phyloP scores from a whole-genome alignment of 2,113 vertebrate genomes.

The Brienomyrus longianalis region DNA sequence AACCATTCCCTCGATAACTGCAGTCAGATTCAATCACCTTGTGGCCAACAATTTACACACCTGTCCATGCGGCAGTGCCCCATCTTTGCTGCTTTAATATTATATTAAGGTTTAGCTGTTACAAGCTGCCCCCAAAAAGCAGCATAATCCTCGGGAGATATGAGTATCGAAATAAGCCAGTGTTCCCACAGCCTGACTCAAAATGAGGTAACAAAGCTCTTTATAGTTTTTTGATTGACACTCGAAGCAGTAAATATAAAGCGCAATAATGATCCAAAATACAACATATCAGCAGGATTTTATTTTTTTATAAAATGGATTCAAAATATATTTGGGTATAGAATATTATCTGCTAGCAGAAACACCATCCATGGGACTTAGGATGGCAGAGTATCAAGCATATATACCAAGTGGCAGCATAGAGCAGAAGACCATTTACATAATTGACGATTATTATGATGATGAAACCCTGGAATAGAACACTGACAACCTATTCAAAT shows the following conservation, averaged over 20 bases:
- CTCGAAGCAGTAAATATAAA: not conserved
- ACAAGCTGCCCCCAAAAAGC: not conserved
- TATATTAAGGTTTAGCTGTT: not conserved
- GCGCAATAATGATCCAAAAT: not conserved
- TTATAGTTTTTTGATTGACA: not conserved
- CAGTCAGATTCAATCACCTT: not conserved
- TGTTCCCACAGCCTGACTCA: not conserved
- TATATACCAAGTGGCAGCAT: not conserved
- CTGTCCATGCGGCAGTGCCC: not conserved
- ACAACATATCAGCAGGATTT: not conserved
- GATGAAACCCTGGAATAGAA: not conserved
- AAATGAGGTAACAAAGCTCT: not conserved
- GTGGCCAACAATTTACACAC: not conserved
- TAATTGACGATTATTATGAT: not conserved
- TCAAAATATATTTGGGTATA: not conserved
- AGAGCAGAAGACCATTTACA: not conserved
- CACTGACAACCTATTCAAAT: slow-evolving; percentile 6
- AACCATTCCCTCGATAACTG: not conserved
- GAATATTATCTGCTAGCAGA: not conserved
- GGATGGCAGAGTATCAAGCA: not conserved
- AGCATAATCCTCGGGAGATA: not conserved
- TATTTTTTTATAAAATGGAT: not conserved
- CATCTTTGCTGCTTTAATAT: not conserved
- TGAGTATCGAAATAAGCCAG: not conserved
- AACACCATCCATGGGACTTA: not conserved